Evolutionary conservation across 2,888 invertebrate species (phyloP).

Genomic region (Mythimna pallens): DNA sequence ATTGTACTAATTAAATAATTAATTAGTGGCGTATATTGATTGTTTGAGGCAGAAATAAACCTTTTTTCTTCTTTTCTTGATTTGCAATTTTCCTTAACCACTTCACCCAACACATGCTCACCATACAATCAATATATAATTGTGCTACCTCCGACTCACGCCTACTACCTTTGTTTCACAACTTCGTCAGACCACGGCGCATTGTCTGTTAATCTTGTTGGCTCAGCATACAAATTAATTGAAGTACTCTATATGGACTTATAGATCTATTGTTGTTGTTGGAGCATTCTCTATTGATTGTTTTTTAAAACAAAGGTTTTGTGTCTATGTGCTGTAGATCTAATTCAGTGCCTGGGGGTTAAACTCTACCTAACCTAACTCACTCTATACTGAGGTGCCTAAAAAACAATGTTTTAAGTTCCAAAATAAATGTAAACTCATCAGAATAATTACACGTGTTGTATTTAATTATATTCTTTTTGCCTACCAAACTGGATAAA

Average conservation of each 20-base stretch:
- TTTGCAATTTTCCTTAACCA: background rate
- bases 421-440: too few species aligned
- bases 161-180: conserved; percentile 30
- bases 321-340: too few species aligned
- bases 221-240: conserved; percentile 58
- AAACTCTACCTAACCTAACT: too few species aligned
- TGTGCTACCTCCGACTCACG: conserved; percentile 3
- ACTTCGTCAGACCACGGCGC: conserved; percentile 20
- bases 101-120: background rate
- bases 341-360: too few species aligned
- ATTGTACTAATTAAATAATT: too few species aligned
- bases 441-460: too few species aligned
- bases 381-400: too few species aligned
- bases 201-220: conserved; percentile 59
- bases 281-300: conserved; percentile 5
- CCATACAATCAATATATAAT: background rate
- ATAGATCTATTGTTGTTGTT: conserved; percentile 42
- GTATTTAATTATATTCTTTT: too few species aligned
- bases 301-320: conserved; percentile 14
- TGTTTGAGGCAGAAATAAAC: too few species aligned
- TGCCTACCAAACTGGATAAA: too few species aligned
- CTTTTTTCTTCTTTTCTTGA: background rate
- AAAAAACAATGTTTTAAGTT: too few species aligned
- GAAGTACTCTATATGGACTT: conserved; percentile 25
- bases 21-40: too few species aligned